Conservation (phyloP, 2,888 invertebrate genomes). For the Baccha elongata region DNA sequence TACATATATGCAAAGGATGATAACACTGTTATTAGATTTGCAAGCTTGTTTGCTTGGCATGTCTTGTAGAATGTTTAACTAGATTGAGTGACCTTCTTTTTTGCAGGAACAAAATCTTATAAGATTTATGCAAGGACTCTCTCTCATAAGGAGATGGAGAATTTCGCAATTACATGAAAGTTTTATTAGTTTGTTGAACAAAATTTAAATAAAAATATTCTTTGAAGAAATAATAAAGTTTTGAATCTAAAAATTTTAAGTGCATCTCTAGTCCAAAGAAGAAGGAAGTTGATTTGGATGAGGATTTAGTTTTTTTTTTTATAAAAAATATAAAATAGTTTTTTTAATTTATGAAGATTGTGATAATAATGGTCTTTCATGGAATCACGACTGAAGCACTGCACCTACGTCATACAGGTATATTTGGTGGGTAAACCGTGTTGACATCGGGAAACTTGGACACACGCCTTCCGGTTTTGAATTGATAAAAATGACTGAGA, state of each 20-base stretch:
- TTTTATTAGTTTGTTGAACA: slow-evolving; percentile 14
- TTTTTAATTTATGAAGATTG: no score
- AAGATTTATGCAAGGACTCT: slow-evolving; percentile 13
- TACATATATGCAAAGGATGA: slow-evolving; percentile 22
- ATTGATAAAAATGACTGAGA: no score
- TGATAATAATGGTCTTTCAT: no score
- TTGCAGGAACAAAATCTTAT: slow-evolving; percentile 2
- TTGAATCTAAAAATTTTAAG: slow-evolving; percentile 1
- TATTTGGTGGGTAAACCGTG: no score
- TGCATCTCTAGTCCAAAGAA: not conserved
- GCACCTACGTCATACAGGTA: no score
- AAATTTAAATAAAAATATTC: not conserved
- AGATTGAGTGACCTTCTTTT: slow-evolving; percentile 64
- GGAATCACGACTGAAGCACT: no score
- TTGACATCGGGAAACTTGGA: no score
- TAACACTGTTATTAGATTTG: slow-evolving; percentile 63
- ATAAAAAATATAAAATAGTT: no score
- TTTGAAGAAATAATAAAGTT: slow-evolving; percentile 1
- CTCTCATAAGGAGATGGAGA: slow-evolving; percentile 35
- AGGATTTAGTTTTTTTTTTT: no score
- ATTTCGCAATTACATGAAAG: slow-evolving; percentile 53
- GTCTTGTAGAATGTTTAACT: slow-evolving; percentile 58
- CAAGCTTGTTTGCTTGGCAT: slow-evolving; percentile 56
- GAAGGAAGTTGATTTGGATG: no score
- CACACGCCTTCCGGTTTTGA: no score